These are phyloP conservation scores for Meloe dianella DNA, from an alignment of 2,888 invertebrate species.

Conservation along the genomic window DNA sequence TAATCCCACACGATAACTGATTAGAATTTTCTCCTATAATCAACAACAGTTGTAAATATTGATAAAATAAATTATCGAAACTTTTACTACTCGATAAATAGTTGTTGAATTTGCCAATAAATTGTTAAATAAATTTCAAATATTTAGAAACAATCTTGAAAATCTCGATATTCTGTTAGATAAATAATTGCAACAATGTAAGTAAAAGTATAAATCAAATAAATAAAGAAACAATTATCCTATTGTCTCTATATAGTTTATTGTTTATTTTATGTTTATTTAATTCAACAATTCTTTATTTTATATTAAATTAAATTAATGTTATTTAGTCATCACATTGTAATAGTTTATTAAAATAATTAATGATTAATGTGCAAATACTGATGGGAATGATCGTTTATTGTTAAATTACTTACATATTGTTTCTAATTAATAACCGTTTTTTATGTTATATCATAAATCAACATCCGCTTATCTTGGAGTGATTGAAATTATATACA, in stretches of 20 bases:
- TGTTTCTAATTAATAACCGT: not conserved
- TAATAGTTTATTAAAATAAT: too few relatives aligned
- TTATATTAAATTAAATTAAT: conserved; percentile 14
- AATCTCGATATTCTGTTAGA: not conserved
- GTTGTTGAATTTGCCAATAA: too few relatives aligned
- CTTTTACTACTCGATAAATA: too few relatives aligned
- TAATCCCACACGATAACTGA: too few relatives aligned
- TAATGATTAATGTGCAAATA: not conserved
- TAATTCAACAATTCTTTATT: conserved; percentile 4
- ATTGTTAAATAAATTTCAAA: too few relatives aligned
- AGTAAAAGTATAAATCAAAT: not conserved
- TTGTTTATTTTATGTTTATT: not conserved
- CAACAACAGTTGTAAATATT: too few relatives aligned
- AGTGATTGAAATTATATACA: not conserved
- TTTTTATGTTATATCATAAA: not conserved
- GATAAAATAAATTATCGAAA: too few relatives aligned
- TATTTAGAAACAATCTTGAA: not conserved
- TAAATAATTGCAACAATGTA: not conserved
- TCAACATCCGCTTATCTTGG: not conserved
- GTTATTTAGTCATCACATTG: not conserved
- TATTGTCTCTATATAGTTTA: not conserved
- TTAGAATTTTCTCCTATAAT: too few relatives aligned
- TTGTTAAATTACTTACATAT: too few relatives aligned
- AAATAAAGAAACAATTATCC: conserved; percentile 5
- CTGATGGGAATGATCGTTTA: too few relatives aligned